These are phyloP conservation scores for Crotalus horridus DNA, from an alignment of 2,113 vertebrate genomes.

Conservation along the genomic window DNA sequence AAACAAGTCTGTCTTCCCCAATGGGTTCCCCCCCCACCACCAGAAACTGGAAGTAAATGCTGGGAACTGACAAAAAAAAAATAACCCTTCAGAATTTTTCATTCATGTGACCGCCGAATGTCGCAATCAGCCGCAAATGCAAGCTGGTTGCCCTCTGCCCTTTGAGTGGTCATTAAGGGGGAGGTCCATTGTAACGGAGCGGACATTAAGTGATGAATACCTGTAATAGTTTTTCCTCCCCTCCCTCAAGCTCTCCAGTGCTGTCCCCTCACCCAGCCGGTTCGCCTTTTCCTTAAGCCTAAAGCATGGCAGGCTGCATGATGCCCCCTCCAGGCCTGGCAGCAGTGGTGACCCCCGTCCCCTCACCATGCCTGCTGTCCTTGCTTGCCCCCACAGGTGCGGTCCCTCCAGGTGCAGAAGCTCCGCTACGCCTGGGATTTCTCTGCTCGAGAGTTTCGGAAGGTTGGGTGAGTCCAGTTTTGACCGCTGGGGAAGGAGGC, in stretches of 20 bases:
- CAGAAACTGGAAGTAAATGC: neutral
- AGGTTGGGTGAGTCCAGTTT: conserved; percentile 70
- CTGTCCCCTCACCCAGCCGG: neutral
- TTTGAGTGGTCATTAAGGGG: neutral
- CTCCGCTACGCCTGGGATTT: conserved; percentile 75
- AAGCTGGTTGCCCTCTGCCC: neutral
- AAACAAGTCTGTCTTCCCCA: neutral
- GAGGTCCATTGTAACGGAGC: too few relatives aligned
- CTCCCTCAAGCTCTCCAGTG: neutral
- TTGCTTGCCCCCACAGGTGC: conserved; percentile 65
- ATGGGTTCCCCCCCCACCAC: too few relatives aligned
- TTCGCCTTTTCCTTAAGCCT: neutral
- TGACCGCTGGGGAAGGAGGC: neutral
- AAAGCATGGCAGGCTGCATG: neutral
- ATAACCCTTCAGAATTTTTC: neutral
- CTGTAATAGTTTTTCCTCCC: neutral
- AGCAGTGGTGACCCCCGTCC: fast-evolving
- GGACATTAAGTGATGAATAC: neutral
- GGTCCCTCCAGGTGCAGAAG: conserved; percentile 74
- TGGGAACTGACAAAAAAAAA: neutral
- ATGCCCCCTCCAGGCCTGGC: neutral
- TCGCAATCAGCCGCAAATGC: neutral
- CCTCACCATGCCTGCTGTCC: neutral
- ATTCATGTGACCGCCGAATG: neutral
- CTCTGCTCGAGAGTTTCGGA: conserved; percentile 67